Conservation (phyloP, 2,797 vertebrate genomes). For the Balearica regulorum region DNA sequence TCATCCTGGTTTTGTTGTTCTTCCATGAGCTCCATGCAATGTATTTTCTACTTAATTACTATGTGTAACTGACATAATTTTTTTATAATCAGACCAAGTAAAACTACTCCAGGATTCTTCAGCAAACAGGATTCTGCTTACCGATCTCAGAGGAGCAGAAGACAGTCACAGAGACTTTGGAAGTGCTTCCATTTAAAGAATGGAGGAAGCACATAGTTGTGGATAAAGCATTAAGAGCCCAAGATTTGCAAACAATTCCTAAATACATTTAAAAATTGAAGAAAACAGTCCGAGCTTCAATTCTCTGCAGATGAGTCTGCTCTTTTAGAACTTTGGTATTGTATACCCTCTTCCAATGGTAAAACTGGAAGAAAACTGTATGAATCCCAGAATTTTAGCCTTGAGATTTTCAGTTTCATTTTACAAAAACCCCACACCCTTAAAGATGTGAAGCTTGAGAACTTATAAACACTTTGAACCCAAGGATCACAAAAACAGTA, state of each 20-base stretch:
- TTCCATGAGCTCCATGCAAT: neutral
- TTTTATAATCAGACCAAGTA: neutral
- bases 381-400: neutral
- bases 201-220: neutral
- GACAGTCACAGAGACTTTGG: neutral
- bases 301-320: neutral
- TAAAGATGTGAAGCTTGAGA: neutral
- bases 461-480: neutral
- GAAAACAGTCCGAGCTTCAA: neutral
- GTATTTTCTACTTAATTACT: neutral
- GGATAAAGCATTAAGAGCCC: neutral
- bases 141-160: neutral
- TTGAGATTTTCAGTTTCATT: neutral
- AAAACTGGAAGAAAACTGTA: neutral
- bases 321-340: neutral
- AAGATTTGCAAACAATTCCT: neutral
- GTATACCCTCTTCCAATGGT: neutral
- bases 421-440: neutral
- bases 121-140: neutral
- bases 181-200: neutral
- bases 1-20: neutral
- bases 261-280: neutral
- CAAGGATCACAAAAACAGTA: neutral
- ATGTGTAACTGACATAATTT: neutral
- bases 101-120: neutral